Evolutionary conservation across 2,888 invertebrate species (phyloP), one percentile per base, ranked within the genome.

Genomic region (Andricus curvator): DNA sequence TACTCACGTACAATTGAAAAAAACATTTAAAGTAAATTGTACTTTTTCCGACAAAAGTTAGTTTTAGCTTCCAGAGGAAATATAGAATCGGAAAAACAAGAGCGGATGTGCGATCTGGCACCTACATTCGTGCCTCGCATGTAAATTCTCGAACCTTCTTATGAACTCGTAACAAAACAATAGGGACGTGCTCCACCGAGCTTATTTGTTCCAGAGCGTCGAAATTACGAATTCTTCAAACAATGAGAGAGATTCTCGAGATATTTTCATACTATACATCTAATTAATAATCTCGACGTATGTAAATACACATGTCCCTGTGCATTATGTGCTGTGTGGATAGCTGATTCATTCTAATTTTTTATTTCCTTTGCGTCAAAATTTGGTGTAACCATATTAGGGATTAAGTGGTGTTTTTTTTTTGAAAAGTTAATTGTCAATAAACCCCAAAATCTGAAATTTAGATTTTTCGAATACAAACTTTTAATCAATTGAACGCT

Each of bases 61-160:
- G 15, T 44, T 22, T 70, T 29, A 25, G 20, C 8, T 70, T 70
- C 48, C 48, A 25, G 22, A 44, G 22, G 44, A 17, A 25, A 48
- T 51, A 48, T 22, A 70, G 48, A 22, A 44, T 44, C 25, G 29
- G 29, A 70, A 51, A 70, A 70, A 44, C 48, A 29, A 51, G n/a
- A 56, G n/a, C 48, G 68, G 44, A 25, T 70, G 17, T 48, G 41
- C 44, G 44, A 70, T 70, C 48, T 48, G 48, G 68, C 68, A 44
- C 44, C 29, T 70, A 48, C 25, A 44, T 70, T 70, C 68, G 48
- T 70, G 68, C 25, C 48, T 44, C 17, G 68, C 68, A 70, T 51
- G 68, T 70, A 25, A 70, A 70, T 70, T 25, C 9, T 70, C 68
- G 29, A 29, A 44, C 22, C 48, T 70, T 48, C 48, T 70, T 70